These are phyloP conservation scores for Camponotus pennsylvanicus DNA, from an alignment of 1,140 invertebrate genomes.

Conservation along the genomic window DNA sequence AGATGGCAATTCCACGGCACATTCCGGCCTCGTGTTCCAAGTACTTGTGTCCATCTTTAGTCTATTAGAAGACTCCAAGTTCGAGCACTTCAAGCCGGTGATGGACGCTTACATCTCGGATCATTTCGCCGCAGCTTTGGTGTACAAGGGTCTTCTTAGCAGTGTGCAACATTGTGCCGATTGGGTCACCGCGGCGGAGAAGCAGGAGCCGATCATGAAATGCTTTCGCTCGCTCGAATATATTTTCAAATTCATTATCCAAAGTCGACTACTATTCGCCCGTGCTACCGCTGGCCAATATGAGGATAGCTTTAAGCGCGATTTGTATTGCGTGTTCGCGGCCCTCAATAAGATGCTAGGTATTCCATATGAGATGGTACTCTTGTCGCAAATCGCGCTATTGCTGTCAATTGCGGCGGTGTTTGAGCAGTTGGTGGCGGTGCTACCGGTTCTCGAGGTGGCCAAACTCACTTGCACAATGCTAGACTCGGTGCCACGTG, in stretches of 20 bases:
- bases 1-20: conserved; percentile 93
- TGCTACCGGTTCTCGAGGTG: conserved; percentile 89
- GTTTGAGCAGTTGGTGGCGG: conserved; percentile 88
- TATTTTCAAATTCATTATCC: conserved; percentile 98
- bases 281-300: conserved; percentile 95
- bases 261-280: conserved; percentile 95
- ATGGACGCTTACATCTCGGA: conserved; percentile 98
- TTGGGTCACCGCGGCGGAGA: conserved; percentile 93
- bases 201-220: conserved; percentile 95
- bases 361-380: conserved; percentile 90
- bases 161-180: conserved; percentile 97
- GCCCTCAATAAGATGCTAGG: conserved; percentile 92
- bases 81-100: conserved; percentile 98
- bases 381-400: conserved; percentile 92
- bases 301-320: conserved; percentile 93
- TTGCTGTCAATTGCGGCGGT: conserved; percentile 88
- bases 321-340: conserved; percentile 92
- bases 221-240: conserved; percentile 97
- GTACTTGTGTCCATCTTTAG: conserved; percentile 96
- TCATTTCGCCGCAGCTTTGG: conserved; percentile 97
- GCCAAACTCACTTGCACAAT: conserved; percentile 90
- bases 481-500: conserved; percentile 89
- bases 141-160: conserved; percentile 96
- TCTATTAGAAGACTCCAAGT: conserved; percentile 96
- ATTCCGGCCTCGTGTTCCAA: conserved; percentile 92